A percentile compares a stretch with the other conserved stretches of the same genome.
phyloP scores from a whole-genome alignment of 1,140 invertebrate genomes.

The Musca vetustissima region DNA sequence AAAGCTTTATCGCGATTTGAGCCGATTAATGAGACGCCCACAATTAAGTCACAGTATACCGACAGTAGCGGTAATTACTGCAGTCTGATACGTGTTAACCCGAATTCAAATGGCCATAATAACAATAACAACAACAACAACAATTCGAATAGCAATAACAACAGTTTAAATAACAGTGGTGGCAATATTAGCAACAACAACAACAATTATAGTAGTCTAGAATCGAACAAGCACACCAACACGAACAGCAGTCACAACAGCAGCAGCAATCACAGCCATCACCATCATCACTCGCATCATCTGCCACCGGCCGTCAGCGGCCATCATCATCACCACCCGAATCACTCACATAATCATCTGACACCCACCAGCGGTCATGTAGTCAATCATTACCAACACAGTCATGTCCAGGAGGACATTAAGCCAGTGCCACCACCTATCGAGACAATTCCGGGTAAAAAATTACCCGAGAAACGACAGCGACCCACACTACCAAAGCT shows the following conservation, averaged over 20 bases:
- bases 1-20: constrained; percentile 70
- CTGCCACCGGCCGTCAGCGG: constrained; percentile 1
- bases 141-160: constrained; percentile 30
- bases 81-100: constrained; percentile 44
- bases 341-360: constrained; percentile 15
- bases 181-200: constrained; percentile 28
- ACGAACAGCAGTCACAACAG: constrained; percentile 40
- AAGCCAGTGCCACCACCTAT: constrained; percentile 87
- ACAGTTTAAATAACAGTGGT: constrained; percentile 24
- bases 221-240: constrained; percentile 52
- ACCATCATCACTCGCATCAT: constrained; percentile 35
- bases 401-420: constrained; percentile 61
- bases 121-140: constrained; percentile 34
- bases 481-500: constrained; percentile 69
- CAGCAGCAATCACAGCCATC: constrained; percentile 30
- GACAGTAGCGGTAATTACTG: constrained; percentile 54
- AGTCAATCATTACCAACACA: constrained; percentile 58
- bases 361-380: constrained; percentile 38
- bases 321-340: constrained; percentile 39
- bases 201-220: constrained; percentile 53
- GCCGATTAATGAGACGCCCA: constrained; percentile 56
- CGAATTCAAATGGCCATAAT: constrained; percentile 29
- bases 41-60: constrained; percentile 53
- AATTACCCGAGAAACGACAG: constrained; percentile 63
- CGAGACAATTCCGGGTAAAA: constrained; percentile 86